These are phyloP conservation scores for Acanthurus leucopareius DNA, from an alignment of 2,797 vertebrate genomes.

Conservation along the genomic window DNA sequence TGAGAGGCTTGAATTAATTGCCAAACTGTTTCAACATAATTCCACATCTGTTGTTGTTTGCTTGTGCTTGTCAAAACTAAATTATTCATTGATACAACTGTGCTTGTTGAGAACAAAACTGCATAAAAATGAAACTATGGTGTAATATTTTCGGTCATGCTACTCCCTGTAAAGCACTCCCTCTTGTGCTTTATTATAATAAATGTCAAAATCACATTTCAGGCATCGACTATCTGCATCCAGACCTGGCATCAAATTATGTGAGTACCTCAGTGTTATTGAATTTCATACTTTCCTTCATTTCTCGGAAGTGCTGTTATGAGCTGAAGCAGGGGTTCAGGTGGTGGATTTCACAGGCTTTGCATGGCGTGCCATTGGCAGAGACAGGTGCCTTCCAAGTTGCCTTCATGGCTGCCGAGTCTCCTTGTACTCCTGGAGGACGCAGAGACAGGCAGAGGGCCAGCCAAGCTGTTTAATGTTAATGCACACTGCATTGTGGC, in stretches of 20 bases:
- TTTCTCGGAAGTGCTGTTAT: constrained; percentile 46
- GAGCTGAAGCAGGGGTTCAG: constrained; percentile 47
- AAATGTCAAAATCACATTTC: constrained; percentile 75
- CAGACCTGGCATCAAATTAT: constrained; percentile 97
- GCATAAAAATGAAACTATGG: constrained; percentile 9
- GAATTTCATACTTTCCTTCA: constrained; percentile 43
- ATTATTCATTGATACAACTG: neutral
- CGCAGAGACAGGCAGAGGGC: constrained; percentile 71
- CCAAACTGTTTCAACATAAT: neutral
- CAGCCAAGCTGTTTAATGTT: constrained; percentile 83
- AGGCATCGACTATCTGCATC: constrained; percentile 99
- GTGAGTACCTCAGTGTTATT: constrained; percentile 89
- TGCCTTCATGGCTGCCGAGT: constrained; percentile 72
- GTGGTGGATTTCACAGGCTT: constrained; percentile 44
- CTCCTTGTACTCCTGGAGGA: constrained; percentile 78
- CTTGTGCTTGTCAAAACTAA: neutral
- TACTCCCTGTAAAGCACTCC: constrained; percentile 14
- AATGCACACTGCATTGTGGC: constrained; percentile 77
- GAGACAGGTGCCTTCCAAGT: constrained; percentile 74
- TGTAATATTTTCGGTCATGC: neutral
- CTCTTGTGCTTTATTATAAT: constrained; percentile 26
- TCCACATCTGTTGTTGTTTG: neutral
- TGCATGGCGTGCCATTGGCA: constrained; percentile 50
- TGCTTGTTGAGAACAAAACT: neutral
- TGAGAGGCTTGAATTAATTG: neutral